Evolutionary conservation across 2,797 vertebrate genomes (phyloP).

Genomic region (Bovichtus diacanthus): DNA sequence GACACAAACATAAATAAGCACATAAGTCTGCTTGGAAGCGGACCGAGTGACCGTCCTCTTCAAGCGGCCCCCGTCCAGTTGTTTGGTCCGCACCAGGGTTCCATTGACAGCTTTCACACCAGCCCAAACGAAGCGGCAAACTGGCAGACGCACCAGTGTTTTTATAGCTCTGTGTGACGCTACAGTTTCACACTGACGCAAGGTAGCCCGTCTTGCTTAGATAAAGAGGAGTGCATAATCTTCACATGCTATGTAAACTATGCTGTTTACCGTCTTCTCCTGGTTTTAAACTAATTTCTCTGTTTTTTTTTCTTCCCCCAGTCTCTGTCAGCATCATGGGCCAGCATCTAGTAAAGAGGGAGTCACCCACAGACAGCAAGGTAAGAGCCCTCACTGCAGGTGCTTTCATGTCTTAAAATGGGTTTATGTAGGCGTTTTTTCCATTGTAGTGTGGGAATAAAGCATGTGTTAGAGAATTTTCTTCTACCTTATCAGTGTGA

Average conservation of each 20-base stretch:
- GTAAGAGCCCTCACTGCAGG: constrained; percentile 55
- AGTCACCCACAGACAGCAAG: constrained; percentile 65
- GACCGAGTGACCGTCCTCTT: not conserved
- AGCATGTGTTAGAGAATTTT: constrained; percentile 36
- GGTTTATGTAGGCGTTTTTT: not conserved
- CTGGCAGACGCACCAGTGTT: not conserved
- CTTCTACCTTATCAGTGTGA: constrained; percentile 42
- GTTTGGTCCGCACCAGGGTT: not conserved
- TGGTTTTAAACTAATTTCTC: constrained; percentile 25
- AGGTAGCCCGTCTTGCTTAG: not conserved
- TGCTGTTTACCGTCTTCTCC: constrained; percentile 31
- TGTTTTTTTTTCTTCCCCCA: constrained; percentile 63
- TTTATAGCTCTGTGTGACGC: not conserved
- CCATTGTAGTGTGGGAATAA: constrained; percentile 21
- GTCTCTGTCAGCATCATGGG: constrained; percentile 83
- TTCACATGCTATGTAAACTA: constrained; percentile 19
- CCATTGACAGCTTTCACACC: not conserved
- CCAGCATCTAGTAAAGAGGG: constrained; percentile 81
- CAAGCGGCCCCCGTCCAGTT: not conserved
- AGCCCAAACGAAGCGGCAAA: not conserved
- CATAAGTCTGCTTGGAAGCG: not conserved
- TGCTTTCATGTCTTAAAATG: not conserved
- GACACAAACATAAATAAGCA: not conserved
- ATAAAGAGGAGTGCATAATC: constrained; percentile 43
- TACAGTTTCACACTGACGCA: constrained; percentile 22